Base-by-base conservation (phyloP, 1,140 invertebrate species). In the Drosophila ironensis region DNA sequence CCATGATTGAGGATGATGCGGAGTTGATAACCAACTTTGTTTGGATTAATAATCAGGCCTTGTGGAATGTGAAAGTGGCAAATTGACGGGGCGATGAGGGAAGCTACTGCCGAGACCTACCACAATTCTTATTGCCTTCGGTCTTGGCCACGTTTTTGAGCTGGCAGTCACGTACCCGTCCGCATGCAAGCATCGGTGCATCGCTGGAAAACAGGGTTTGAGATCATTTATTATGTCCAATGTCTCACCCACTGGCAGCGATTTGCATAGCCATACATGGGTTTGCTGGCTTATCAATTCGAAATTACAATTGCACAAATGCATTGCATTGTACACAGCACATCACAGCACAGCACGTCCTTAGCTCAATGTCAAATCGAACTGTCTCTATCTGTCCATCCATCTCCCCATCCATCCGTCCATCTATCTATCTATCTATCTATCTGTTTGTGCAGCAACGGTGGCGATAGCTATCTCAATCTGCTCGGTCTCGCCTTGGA, bases 311-410 rank as follows among this genome's bases (percentile, higher is more conserved):
- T 52, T 72, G 77, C 60, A 69, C 52, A 59, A 59, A 40, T 70
- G 52, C 66, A 57, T 45, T 3, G 20, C 20, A n/a, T 2, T 67
- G 41, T 42, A 38, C 47, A 30, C 41, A 19, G 22, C 20, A 27
- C n/a, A n/a, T n/a, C n/a, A 44, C 20, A 9, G n/a, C n/a, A 7
- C 25, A 22, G 53, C 77, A 84, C 78, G 77, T 84, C 51, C 60
- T 68, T 53, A 44, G 67, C 68, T 72, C 67, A 81, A 81, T 81
- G 77, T 84, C 77, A 81, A 84, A 74, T 44, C 42, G 40, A 72
- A 50, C 53, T 63, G 53, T 53, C 77, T 82, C 72, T 69, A 84
- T 84, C 72, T 72, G 44, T 70, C 68, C 50, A 60, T 54, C 53
- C 45, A 50, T 41, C 61, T 35, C 28, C 40, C 41, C 38, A 27